A percentile compares a stretch with the other conserved stretches of the same genome.
Conservation (phyloP, 2,888 invertebrate species). For the Harpalus rufipes region DNA sequence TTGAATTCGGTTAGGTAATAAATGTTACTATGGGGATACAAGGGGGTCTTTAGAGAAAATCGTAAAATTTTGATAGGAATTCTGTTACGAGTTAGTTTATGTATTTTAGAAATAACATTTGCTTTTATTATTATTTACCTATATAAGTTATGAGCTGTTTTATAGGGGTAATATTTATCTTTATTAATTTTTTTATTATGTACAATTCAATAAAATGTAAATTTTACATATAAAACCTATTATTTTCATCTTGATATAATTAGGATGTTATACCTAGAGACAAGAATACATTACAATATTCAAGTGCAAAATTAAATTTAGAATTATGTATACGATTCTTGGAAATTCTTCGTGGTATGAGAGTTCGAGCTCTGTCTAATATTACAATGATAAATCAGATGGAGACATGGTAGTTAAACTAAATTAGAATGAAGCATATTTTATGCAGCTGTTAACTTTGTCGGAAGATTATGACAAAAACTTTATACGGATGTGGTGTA, state of each 20-base stretch:
- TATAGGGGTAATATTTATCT: background rate
- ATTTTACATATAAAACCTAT: no score
- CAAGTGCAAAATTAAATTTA: no score
- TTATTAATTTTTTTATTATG: background rate
- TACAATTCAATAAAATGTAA: no score
- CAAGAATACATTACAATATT: no score
- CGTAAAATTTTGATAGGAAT: constrained; percentile 20
- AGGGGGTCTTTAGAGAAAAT: background rate
- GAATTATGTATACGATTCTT: no score
- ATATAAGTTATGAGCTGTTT: background rate
- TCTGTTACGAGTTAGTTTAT: background rate
- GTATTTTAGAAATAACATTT: background rate
- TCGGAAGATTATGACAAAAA: constrained; percentile 26
- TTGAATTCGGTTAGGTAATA: constrained; percentile 31
- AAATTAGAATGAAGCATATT: constrained; percentile 36
- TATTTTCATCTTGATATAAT: no score
- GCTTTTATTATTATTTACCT: background rate
- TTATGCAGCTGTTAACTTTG: constrained; percentile 43
- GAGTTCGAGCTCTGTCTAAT: background rate
- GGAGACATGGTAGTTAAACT: constrained; percentile 29
- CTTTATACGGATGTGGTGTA: constrained; percentile 26
- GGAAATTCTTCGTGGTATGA: background rate
- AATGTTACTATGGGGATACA: constrained; percentile 1
- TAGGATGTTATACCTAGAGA: no score
- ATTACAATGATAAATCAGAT: constrained; percentile 38